Percentiles rank a stretch among this genome's conserved stretches.
These are phyloP conservation scores for Toxotes lorentzi DNA, from an alignment of 2,797 vertebrate genomes.

Conservation along the genomic window DNA sequence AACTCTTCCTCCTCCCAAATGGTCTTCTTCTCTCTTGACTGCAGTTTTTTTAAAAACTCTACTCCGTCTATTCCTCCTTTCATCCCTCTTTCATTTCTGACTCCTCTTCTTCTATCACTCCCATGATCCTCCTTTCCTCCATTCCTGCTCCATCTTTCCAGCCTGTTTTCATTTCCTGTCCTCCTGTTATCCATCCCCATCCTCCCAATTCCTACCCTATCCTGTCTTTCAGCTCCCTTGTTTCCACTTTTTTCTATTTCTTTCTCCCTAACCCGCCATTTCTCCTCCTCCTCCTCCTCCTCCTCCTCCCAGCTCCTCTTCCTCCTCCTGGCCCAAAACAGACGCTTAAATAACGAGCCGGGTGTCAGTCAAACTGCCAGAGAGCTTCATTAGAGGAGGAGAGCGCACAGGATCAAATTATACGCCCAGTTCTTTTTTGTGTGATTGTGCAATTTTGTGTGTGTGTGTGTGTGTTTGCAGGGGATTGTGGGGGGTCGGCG, in stretches of 20 bases:
- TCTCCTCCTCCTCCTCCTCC: slow-evolving; percentile 11
- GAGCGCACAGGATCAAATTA: slow-evolving; percentile 82
- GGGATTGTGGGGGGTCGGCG: slow-evolving; percentile 58
- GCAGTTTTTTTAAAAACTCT: slow-evolving; percentile 14
- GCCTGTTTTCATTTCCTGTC: slow-evolving; percentile 45
- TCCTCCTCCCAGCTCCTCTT: slow-evolving; percentile 33
- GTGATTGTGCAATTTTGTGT: slow-evolving; percentile 33
- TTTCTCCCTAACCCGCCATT: not conserved
- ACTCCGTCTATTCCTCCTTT: not conserved
- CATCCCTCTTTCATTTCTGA: not conserved
- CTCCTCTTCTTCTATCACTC: slow-evolving; percentile 15
- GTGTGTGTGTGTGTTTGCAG: slow-evolving; percentile 45
- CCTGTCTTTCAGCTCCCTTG: slow-evolving; percentile 37
- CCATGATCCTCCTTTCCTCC: slow-evolving; percentile 43
- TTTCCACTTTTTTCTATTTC: slow-evolving; percentile 44
- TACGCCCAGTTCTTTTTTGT: slow-evolving; percentile 66
- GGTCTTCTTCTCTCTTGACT: slow-evolving; percentile 48
- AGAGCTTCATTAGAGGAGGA: slow-evolving; percentile 82
- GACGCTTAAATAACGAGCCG: slow-evolving; percentile 74
- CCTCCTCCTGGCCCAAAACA: slow-evolving; percentile 67
- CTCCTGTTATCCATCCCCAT: slow-evolving; percentile 41
- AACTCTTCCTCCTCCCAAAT: slow-evolving; percentile 48
- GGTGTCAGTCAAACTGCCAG: slow-evolving; percentile 81
- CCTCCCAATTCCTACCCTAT: slow-evolving; percentile 21
- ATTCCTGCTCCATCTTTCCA: slow-evolving; percentile 25